These are phyloP conservation scores for Blastomussa wellsi DNA, from an alignment of 92 coral and sea anemone genomes.

Conservation along the genomic window DNA sequence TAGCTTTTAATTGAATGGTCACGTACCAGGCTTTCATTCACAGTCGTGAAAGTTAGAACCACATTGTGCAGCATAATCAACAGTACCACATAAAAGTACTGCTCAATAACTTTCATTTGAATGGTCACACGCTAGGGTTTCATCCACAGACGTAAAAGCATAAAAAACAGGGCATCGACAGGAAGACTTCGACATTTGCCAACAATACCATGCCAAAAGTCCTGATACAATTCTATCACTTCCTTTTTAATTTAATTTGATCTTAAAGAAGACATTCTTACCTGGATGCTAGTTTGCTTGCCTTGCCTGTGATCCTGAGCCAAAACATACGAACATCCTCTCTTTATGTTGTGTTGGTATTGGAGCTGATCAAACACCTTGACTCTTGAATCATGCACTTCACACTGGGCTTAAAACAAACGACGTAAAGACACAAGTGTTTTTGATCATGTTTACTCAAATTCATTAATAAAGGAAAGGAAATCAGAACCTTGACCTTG, in stretches of 20 bases:
- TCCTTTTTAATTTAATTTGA: not conserved
- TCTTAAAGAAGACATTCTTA: not conserved
- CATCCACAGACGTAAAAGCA: not conserved
- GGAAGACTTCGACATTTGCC: too few species aligned
- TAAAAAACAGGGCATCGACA: not conserved
- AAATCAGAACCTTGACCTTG: too few species aligned
- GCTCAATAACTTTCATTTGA: not conserved
- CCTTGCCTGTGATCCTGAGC: slow-evolving; percentile 49
- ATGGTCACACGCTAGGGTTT: not conserved
- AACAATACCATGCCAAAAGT: too few species aligned
- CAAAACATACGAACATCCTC: slow-evolving; percentile 67
- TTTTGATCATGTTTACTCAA: too few species aligned
- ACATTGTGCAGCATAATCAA: too few species aligned
- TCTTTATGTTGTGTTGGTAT: slow-evolving; percentile 32
- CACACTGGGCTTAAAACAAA: slow-evolving; percentile 53
- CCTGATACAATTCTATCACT: not conserved
- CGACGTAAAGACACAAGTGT: not conserved
- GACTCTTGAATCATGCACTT: slow-evolving; percentile 37
- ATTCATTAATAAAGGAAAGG: too few species aligned
- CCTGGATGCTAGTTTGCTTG: slow-evolving; percentile 23
- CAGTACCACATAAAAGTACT: too few species aligned
- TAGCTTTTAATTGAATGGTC: too few species aligned
- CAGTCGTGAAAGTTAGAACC: too few species aligned
- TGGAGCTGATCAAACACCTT: slow-evolving; percentile 64
- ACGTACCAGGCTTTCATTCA: too few species aligned